Conservation (phyloP, 2,113 vertebrate species). For the Hydropotes inermis region DNA sequence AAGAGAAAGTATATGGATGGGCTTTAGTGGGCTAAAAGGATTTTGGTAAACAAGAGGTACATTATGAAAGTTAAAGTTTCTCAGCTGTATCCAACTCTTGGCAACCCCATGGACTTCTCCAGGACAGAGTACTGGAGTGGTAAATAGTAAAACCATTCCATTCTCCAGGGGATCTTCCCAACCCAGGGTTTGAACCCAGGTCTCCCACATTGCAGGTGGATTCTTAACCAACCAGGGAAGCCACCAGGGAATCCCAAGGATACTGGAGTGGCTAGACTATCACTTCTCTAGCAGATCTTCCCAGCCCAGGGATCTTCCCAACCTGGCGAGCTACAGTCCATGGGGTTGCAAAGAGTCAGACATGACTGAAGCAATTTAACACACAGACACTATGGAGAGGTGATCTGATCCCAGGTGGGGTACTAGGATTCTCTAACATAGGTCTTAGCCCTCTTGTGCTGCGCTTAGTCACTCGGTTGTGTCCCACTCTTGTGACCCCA, state of each 20-base stretch:
- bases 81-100: neutral
- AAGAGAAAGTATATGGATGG: neutral
- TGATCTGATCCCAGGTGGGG: neutral
- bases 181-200: neutral
- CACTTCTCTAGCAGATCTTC: neutral
- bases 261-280: neutral
- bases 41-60: neutral
- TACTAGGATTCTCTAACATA: neutral
- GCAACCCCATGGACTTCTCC: neutral
- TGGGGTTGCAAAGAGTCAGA: neutral
- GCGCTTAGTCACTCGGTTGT: neutral
- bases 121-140: neutral
- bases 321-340: neutral
- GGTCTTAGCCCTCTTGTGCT: neutral
- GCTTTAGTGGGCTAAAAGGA: neutral
- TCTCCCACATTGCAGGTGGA: neutral
- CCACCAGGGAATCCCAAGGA: neutral
- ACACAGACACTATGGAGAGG: neutral
- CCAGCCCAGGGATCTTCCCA: neutral
- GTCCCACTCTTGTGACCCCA: fast-evolving
- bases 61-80: neutral
- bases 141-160: too few species aligned
- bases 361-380: neutral
- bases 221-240: neutral
- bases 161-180: neutral